Evolutionary conservation across 2,888 invertebrate genomes (phyloP).

Genomic region (Nasonia oneida): DNA sequence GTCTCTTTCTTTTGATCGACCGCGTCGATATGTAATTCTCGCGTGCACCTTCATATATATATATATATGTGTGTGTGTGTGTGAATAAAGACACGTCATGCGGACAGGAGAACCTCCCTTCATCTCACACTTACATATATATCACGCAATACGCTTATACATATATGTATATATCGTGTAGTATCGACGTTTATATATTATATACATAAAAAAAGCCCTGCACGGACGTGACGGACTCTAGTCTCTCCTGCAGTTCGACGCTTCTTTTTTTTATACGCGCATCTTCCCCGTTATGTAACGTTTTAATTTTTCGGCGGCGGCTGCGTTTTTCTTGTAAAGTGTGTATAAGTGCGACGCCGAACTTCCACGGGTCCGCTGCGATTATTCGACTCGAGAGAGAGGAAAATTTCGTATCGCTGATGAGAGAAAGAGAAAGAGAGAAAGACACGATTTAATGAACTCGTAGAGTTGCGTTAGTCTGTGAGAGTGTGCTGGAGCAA

Average conservation of each 20-base stretch:
- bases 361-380: slow-evolving; percentile 41
- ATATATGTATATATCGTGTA: slow-evolving; percentile 53
- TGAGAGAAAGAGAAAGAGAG: neutral
- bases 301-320: neutral
- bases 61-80: too few relatives aligned
- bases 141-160: slow-evolving; percentile 42
- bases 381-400: slow-evolving; percentile 20
- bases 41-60: neutral
- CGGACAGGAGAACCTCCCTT: neutral
- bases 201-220: slow-evolving; percentile 45
- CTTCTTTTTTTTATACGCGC: neutral
- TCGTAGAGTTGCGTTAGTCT: slow-evolving; percentile 2
- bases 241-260: slow-evolving; percentile 4
- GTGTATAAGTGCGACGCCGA: slow-evolving; percentile 16
- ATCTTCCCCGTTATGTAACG: slow-evolving; percentile 13
- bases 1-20: neutral
- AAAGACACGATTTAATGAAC: neutral
- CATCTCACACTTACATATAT: slow-evolving; percentile 32
- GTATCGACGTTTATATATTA: slow-evolving; percentile 52
- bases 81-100: neutral
- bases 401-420: neutral
- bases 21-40: neutral
- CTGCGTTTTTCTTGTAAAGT: neutral
- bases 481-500: slow-evolving; percentile 6
- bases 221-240: slow-evolving; percentile 32